Percentiles rank a stretch among this genome's conserved stretches.
Conservation (phyloP, 2,113 vertebrate genomes). For the Hippopotamus amphibius region DNA sequence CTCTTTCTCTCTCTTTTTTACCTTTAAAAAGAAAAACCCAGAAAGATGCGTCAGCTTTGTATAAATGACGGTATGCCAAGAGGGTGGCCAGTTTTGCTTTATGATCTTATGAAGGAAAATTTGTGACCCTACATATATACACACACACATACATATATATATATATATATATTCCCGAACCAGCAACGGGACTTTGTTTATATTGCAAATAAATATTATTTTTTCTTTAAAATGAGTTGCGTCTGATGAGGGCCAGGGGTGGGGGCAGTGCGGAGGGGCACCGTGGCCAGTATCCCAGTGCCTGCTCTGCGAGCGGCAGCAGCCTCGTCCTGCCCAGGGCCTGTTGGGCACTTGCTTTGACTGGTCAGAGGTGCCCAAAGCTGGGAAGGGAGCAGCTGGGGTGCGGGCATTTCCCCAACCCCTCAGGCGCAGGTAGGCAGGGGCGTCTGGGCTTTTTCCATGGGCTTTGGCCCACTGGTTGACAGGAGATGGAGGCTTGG, state of each 20-base stretch:
- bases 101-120: constrained; percentile 95
- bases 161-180: constrained; percentile 91
- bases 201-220: constrained; percentile 99
- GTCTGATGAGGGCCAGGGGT: constrained; percentile 58
- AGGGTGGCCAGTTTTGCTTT: constrained; percentile 92
- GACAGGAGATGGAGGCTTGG: not conserved
- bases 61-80: constrained; percentile 91
- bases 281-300: not conserved
- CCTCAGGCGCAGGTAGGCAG: not conserved
- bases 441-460: not conserved
- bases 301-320: not conserved
- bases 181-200: constrained; percentile 97
- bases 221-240: constrained; percentile 93
- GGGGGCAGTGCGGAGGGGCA: not conserved
- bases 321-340: not conserved
- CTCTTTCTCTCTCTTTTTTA: constrained; percentile 85
- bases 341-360: not conserved
- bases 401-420: not conserved
- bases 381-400: too few species aligned
- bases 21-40: constrained; percentile 82
- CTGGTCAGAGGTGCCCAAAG: not conserved
- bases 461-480: too few species aligned
- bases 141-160: constrained; percentile 75
- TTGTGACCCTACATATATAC: constrained; percentile 91
- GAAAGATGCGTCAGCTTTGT: constrained; percentile 91